Conservation (phyloP, 2,888 invertebrate genomes). For the Tachina lurida region DNA sequence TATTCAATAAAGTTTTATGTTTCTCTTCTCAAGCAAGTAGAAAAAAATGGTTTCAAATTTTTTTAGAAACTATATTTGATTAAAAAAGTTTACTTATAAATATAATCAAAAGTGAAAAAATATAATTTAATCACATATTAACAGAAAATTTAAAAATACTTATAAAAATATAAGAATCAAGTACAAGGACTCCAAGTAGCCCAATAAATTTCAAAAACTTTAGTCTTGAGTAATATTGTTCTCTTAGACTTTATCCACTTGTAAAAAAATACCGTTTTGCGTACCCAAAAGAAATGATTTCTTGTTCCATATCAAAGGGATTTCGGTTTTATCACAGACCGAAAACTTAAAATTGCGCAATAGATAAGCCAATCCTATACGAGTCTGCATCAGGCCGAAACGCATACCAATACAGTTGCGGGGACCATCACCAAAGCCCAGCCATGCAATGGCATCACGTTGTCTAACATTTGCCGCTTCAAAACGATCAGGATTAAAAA, state of each 20-base stretch:
- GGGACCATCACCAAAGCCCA: slow-evolving; percentile 80
- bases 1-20: no score
- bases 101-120: no score
- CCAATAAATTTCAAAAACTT: no score
- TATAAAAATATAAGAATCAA: no score
- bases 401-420: slow-evolving; percentile 80
- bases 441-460: slow-evolving; percentile 81
- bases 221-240: not conserved
- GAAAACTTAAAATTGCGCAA: slow-evolving; percentile 76
- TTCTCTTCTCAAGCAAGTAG: no score
- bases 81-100: no score
- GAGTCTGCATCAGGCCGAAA: slow-evolving; percentile 79
- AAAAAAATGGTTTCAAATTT: no score
- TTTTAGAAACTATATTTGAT: no score
- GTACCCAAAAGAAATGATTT: slow-evolving; percentile 39
- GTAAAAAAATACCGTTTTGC: slow-evolving; percentile 49
- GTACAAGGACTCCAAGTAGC: no score
- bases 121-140: no score
- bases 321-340: slow-evolving; percentile 64
- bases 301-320: slow-evolving; percentile 34
- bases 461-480: slow-evolving; percentile 84
- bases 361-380: slow-evolving; percentile 76
- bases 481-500: slow-evolving; percentile 86
- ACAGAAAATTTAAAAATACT: no score
- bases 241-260: slow-evolving; percentile 33